These are phyloP conservation scores for Drosophila ogumai DNA, from an alignment of 1,140 invertebrate genomes.

Conservation along the genomic window DNA sequence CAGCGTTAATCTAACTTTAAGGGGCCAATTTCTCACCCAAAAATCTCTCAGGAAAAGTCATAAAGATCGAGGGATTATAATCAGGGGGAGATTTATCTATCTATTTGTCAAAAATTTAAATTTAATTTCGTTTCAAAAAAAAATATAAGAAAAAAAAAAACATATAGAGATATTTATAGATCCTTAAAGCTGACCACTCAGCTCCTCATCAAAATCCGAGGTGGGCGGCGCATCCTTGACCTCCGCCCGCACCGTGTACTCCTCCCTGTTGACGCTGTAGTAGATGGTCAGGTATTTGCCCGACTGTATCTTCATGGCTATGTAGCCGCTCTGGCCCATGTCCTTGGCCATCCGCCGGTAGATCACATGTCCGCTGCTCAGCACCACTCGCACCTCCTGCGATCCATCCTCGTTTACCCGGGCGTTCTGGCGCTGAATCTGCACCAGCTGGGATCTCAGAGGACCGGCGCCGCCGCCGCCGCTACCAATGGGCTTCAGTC, in stretches of 20 bases:
- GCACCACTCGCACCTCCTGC: slow-evolving; percentile 55
- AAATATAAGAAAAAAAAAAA: background rate
- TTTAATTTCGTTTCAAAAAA: background rate
- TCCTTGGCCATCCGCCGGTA: slow-evolving; percentile 55
- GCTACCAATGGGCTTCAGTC: slow-evolving; percentile 19
- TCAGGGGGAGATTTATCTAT: background rate
- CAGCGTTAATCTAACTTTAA: slow-evolving; percentile 6
- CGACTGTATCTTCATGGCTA: slow-evolving; percentile 49
- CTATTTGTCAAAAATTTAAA: too few relatives aligned
- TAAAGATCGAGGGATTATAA: background rate
- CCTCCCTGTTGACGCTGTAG: slow-evolving; percentile 69
- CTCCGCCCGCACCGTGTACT: slow-evolving; percentile 72
- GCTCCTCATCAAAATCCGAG: slow-evolving; percentile 47
- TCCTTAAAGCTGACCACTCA: slow-evolving; percentile 34
- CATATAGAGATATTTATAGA: background rate
- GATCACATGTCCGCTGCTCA: slow-evolving; percentile 67
- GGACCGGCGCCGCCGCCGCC: background rate
- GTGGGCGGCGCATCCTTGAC: slow-evolving; percentile 42
- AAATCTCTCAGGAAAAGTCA: background rate
- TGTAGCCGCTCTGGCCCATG: slow-evolving; percentile 53
- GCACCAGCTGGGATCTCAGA: slow-evolving; percentile 27
- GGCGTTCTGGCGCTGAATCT: slow-evolving; percentile 62
- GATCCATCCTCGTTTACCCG: slow-evolving; percentile 62
- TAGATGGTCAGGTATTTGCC: slow-evolving; percentile 64
- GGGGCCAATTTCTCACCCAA: background rate